Percentiles rank a stretch among this genome's conserved stretches.
phyloP scores from a whole-genome alignment of 2,113 vertebrate genomes.

The Delphinapterus leucas region DNA sequence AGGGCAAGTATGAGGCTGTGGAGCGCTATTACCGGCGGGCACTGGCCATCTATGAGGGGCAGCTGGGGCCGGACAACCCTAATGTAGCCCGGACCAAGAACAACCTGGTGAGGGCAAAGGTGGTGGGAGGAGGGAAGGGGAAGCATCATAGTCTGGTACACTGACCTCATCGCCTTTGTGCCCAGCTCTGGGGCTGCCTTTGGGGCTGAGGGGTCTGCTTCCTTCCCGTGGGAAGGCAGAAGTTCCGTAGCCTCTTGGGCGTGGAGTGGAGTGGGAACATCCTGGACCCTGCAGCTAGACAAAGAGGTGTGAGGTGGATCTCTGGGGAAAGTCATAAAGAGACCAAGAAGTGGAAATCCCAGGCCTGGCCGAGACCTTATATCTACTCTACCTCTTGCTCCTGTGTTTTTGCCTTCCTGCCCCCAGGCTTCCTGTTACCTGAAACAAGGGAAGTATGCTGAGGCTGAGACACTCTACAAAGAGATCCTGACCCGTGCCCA shows the following conservation, averaged over 20 bases:
- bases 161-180: not conserved
- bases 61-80: constrained; percentile 95
- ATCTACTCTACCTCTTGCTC: not conserved
- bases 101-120: constrained; percentile 88
- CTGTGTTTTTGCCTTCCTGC: constrained; percentile 44
- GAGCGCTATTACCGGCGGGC: constrained; percentile 97
- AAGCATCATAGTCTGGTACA: not conserved
- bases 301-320: not conserved
- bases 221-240: not conserved
- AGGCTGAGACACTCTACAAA: constrained; percentile 97
- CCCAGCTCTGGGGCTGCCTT: not conserved
- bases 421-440: constrained; percentile 96
- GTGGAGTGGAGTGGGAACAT: not conserved
- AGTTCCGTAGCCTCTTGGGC: not conserved
- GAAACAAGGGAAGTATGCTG: constrained; percentile 97
- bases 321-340: not conserved
- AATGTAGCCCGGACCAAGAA: constrained; percentile 99
- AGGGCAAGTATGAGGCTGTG: constrained; percentile 98
- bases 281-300: not conserved
- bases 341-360: not conserved
- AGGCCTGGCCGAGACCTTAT: not conserved
- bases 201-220: not conserved
- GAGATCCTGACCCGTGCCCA: constrained; percentile 98
- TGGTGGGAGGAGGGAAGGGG: not conserved
- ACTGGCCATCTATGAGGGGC: constrained; percentile 95